Evolutionary conservation across 2,888 invertebrate genomes (phyloP).

Genomic region (Shargacucullia verbasci): DNA sequence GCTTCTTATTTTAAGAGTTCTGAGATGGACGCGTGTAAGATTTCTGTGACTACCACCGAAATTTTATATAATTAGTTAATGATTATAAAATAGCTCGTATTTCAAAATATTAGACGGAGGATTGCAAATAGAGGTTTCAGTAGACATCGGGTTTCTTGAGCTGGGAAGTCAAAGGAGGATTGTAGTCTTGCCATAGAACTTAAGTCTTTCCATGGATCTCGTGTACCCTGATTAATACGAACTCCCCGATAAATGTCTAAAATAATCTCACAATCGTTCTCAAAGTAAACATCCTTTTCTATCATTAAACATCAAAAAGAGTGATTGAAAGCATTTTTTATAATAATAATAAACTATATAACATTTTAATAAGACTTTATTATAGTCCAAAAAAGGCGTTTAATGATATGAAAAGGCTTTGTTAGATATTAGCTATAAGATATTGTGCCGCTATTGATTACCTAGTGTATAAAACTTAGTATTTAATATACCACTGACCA

Average conservation of each 20-base stretch:
- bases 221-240: constrained; percentile 38
- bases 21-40: background rate
- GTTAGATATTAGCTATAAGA: constrained; percentile 49
- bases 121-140: constrained; percentile 29
- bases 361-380: no score
- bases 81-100: background rate
- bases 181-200: constrained; percentile 58
- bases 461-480: constrained; percentile 52
- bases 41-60: no score
- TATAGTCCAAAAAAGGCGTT: constrained; percentile 1
- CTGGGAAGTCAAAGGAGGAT: constrained; percentile 5
- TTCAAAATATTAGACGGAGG: constrained; percentile 1
- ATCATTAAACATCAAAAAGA: constrained; percentile 5
- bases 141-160: constrained; percentile 2
- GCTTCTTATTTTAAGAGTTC: background rate
- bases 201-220: constrained; percentile 61
- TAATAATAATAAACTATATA: constrained; percentile 10
- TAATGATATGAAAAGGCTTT: constrained; percentile 12
- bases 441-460: constrained; percentile 56
- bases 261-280: constrained; percentile 44
- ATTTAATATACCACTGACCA: constrained; percentile 55
- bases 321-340: constrained; percentile 21
- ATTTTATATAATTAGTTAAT: background rate
- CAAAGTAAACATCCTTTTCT: constrained; percentile 10
- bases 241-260: constrained; percentile 47